Evolutionary conservation across 2,888 invertebrate species (phyloP).

Genomic region (Callimorpha dominula): DNA sequence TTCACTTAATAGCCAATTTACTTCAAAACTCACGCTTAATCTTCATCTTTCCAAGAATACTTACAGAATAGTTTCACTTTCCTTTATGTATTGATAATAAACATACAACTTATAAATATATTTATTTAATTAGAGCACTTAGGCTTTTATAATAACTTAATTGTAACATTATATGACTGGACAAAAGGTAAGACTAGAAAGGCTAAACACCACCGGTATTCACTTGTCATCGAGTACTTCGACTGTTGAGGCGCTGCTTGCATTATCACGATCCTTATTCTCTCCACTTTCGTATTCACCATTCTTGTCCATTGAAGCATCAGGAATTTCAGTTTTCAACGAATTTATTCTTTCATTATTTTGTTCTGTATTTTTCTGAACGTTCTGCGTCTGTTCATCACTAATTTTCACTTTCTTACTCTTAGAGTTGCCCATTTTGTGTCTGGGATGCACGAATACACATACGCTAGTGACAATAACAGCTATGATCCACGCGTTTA

Average conservation of each 20-base stretch:
- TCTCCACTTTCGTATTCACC: slow-evolving; percentile 54
- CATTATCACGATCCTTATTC: slow-evolving; percentile 72
- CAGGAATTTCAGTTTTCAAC: slow-evolving; percentile 70
- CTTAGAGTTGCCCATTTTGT: slow-evolving; percentile 79
- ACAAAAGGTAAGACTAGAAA: slow-evolving; percentile 20
- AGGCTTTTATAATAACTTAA: slow-evolving; percentile 24
- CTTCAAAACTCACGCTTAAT: neutral
- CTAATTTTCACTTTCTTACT: slow-evolving; percentile 80
- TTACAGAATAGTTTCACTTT: neutral
- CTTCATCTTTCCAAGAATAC: neutral
- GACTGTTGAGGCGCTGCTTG: slow-evolving; percentile 82
- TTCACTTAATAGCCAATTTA: neutral
- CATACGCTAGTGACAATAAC: slow-evolving; percentile 50
- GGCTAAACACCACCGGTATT: slow-evolving; percentile 35
- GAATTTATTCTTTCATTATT: slow-evolving; percentile 71
- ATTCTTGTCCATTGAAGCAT: slow-evolving; percentile 50
- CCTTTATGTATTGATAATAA: slow-evolving; percentile 1
- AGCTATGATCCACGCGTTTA: slow-evolving; percentile 43
- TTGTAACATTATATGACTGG: slow-evolving; percentile 27
- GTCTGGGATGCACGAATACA: slow-evolving; percentile 53
- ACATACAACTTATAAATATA: slow-evolving; percentile 17
- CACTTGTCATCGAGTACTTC: slow-evolving; percentile 82
- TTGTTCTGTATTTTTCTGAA: slow-evolving; percentile 60
- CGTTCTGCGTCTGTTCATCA: slow-evolving; percentile 63
- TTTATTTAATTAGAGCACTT: slow-evolving; percentile 40